These are phyloP conservation scores for Amiota mariae DNA, from an alignment of 2,888 invertebrate genomes.

Conservation along the genomic window DNA sequence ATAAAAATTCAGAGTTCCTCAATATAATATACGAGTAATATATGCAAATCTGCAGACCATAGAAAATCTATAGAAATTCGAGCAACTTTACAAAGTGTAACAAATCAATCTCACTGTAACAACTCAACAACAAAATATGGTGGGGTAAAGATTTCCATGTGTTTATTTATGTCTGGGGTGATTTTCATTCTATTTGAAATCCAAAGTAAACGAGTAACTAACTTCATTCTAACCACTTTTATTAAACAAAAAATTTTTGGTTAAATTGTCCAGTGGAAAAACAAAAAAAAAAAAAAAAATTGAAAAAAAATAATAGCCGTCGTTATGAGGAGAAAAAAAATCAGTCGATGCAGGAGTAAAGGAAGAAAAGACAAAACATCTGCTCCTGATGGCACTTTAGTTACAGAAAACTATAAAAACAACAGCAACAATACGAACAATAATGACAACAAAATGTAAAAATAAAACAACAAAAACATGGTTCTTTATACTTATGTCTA, in stretches of 20 bases:
- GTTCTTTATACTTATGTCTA: background rate
- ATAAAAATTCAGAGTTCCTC: too few species aligned
- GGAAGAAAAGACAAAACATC: conserved; percentile 61
- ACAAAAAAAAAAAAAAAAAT: conserved; percentile 10
- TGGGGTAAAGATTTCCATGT: background rate
- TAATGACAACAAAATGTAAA: conserved; percentile 17
- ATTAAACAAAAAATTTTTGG: conserved; percentile 34
- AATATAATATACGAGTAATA: too few species aligned
- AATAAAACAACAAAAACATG: conserved; percentile 30
- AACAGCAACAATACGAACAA: conserved; percentile 26
- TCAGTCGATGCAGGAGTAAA: background rate
- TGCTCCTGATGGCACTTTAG: conserved; percentile 71
- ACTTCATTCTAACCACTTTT: conserved; percentile 10
- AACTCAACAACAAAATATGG: background rate
- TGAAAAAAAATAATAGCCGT: conserved; percentile 29
- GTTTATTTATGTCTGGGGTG: too few species aligned
- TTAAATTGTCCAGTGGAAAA: conserved; percentile 19
- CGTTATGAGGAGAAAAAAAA: background rate
- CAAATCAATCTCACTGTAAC: conserved; percentile 8
- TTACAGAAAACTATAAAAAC: conserved; percentile 62
- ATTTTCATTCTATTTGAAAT: too few species aligned
- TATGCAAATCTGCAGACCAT: conserved; percentile 7
- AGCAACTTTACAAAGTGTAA: background rate
- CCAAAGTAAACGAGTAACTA: background rate
- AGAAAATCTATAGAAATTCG: background rate